Evolutionary conservation across 2,113 vertebrate genomes (phyloP).

Genomic region (Prunella himalayana): DNA sequence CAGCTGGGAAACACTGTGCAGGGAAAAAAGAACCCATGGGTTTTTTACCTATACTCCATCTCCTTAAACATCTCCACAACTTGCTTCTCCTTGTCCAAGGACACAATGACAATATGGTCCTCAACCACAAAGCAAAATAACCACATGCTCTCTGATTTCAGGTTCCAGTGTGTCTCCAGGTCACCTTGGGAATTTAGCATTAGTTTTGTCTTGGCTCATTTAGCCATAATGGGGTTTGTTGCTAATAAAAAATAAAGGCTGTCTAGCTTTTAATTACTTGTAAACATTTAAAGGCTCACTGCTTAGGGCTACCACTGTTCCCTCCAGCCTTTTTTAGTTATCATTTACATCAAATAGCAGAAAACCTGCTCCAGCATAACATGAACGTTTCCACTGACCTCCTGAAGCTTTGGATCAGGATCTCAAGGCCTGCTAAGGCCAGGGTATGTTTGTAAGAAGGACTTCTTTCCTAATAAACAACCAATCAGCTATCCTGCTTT

Average conservation of each 20-base stretch:
- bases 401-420: neutral
- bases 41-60: neutral
- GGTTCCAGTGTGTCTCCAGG: rapidly evolving
- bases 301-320: neutral
- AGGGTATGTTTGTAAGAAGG: neutral
- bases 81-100: neutral
- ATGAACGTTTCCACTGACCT: neutral
- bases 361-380: neutral
- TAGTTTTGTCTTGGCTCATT: neutral
- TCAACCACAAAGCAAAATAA: neutral
- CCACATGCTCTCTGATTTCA: neutral
- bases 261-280: neutral
- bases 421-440: neutral
- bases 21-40: neutral
- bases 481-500: neutral
- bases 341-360: neutral
- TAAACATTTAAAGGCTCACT: neutral
- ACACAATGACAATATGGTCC: neutral
- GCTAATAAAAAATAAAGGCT: neutral
- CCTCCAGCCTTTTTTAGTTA: neutral
- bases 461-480: neutral
- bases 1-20: neutral
- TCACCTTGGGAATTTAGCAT: neutral
- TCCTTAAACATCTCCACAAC: rapidly evolving
- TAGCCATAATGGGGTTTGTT: neutral